A percentile compares a stretch with the other conserved stretches of the same genome.
Conservation (phyloP, 1,140 invertebrate species). For the Apis mellifera region Amel_HAv3.1 CM009945.2:3986501-3987000, state of each 20-base stretch:
- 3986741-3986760: too few species aligned
- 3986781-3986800: constrained; percentile 30
- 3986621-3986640: constrained; percentile 12
- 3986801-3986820: too few species aligned
- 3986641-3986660: constrained; percentile 41
- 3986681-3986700: constrained; percentile 33
- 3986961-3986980: too few species aligned
- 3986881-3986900: too few species aligned
- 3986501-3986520: constrained; percentile 77
- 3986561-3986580: constrained; percentile 24
- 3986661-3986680: constrained; percentile 60
- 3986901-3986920: too few species aligned
- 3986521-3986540: constrained; percentile 82
- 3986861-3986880: too few species aligned
- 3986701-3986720: neutral
- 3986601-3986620: constrained; percentile 40
- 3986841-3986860: too few species aligned
- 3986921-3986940: too few species aligned
- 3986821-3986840: too few species aligned
- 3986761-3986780: constrained; percentile 3
- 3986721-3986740: neutral
- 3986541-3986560: constrained; percentile 73
- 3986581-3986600: neutral
- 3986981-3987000: too few species aligned
- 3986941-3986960: too few species aligned